Base-by-base conservation (phyloP, 2,888 invertebrate species). In the Griposia aprilina region DNA sequence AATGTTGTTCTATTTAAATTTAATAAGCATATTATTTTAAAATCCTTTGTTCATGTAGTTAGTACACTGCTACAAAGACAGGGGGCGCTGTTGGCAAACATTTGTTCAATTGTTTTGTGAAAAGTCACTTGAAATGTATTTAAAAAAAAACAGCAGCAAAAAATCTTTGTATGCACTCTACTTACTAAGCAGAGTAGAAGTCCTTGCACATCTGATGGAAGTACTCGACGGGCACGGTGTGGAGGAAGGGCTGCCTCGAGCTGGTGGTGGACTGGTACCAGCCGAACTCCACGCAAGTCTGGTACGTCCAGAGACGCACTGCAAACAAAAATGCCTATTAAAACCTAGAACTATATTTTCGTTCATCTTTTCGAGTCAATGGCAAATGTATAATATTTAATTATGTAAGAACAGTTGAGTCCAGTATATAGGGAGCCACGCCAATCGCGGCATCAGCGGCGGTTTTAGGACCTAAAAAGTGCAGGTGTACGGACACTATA, bases 221-320 rank as follows among this genome's bases (percentile, higher is more conserved):
- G 91, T 95, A 97, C 67, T 95, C 94, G 26, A 97, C 74, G 0
- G 97, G 96, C 20, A 97, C 93, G 0, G 93, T 91, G 68, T 92
- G 93, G 23, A 97, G 97, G 95, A 98, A 98, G 0, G 98, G 98
- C 81, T 98, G 97, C 0, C 94, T 91, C 0, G 88, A 70, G 20
- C 97, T 97, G 81, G 95, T 97, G 0, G 98, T 98, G 5, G 98
- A 98, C 95, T 98, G 98, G 94, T 97, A 98, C 97, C 98, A 99
- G 74, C 98, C 99, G 93, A 97, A 99, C 95, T 99, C 98, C 72
- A 98, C 98, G 93, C 99, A 99, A 0, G 98, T 98, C 94, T 99
- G 99, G 93, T 98, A 98, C 3, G 97, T 97, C 98, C 99, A 99
- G 67, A 98, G 97, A 0, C 98, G 97, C 93, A 97, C 98, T 98